These are phyloP conservation scores for Porites lutea DNA, from an alignment of 64 coral and sea anemone genomes.

Conservation along the genomic window DNA sequence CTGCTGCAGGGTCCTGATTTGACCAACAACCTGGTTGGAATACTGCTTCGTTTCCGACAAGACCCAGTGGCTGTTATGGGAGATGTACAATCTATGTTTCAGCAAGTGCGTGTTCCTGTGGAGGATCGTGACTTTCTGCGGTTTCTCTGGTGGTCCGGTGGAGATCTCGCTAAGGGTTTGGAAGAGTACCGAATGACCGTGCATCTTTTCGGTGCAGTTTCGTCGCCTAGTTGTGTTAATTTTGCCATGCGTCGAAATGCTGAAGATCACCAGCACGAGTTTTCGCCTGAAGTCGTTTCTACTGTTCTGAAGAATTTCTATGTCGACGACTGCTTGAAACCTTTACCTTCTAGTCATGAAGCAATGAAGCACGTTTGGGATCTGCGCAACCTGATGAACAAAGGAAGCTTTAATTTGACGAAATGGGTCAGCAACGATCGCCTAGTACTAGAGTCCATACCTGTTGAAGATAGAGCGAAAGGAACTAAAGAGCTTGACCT, in stretches of 20 bases:
- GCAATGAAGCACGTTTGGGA: neutral
- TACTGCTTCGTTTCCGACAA: conserved; percentile 16
- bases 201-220: no score
- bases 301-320: conserved; percentile 55
- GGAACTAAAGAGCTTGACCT: conserved; percentile 50
- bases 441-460: conserved; percentile 24
- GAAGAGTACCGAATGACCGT: conserved; percentile 26
- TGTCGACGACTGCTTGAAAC: conserved; percentile 61
- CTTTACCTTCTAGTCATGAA: no score
- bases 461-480: conserved; percentile 12
- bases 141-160: conserved; percentile 64
- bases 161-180: conserved; percentile 25
- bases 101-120: no score
- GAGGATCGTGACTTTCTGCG: neutral
- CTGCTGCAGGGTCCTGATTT: conserved; percentile 2
- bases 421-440: conserved; percentile 6
- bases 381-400: neutral
- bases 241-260: no score
- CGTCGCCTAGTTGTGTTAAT: no score
- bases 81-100: no score
- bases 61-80: conserved; percentile 18
- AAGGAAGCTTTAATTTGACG: conserved; percentile 63
- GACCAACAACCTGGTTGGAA: neutral
- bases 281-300: neutral
- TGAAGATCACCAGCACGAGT: no score